These are phyloP conservation scores for Gallinago paraguaiae DNA, from an alignment of 2,113 vertebrate species.

Conservation along the genomic window DNA sequence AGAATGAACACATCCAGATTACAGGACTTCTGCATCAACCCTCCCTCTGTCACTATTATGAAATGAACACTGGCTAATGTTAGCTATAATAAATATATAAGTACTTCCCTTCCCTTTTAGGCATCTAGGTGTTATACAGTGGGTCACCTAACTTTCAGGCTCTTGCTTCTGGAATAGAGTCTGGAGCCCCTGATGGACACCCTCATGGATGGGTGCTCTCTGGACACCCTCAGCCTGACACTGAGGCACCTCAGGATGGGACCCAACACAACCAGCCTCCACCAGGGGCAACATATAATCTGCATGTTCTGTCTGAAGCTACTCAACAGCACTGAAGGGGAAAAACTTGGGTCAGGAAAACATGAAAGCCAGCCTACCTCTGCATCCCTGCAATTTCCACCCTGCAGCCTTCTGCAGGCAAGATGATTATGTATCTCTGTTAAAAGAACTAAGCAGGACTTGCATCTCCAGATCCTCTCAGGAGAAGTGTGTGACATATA, in stretches of 20 bases:
- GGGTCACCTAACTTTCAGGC: background rate
- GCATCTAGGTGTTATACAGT: background rate
- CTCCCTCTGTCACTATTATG: background rate
- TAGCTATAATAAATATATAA: background rate
- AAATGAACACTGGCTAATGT: background rate
- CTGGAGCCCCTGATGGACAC: accelerated
- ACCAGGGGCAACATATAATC: background rate
- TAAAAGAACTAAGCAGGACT: background rate
- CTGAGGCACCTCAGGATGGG: background rate
- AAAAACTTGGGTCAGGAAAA: background rate
- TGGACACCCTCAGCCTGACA: background rate
- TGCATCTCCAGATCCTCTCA: accelerated
- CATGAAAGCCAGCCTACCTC: background rate
- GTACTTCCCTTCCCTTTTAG: background rate
- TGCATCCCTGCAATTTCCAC: background rate
- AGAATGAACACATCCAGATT: background rate
- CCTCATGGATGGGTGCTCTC: background rate
- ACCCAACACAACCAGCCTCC: background rate
- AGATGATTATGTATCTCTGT: background rate
- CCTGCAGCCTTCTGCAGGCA: background rate
- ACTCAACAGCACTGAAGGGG: background rate
- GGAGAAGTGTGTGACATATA: accelerated
- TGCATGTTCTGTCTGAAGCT: background rate
- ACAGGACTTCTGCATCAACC: background rate
- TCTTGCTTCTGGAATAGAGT: background rate